phyloP scores from a whole-genome alignment of 2,113 vertebrate genomes.

The Atrichornis clamosus region DNA sequence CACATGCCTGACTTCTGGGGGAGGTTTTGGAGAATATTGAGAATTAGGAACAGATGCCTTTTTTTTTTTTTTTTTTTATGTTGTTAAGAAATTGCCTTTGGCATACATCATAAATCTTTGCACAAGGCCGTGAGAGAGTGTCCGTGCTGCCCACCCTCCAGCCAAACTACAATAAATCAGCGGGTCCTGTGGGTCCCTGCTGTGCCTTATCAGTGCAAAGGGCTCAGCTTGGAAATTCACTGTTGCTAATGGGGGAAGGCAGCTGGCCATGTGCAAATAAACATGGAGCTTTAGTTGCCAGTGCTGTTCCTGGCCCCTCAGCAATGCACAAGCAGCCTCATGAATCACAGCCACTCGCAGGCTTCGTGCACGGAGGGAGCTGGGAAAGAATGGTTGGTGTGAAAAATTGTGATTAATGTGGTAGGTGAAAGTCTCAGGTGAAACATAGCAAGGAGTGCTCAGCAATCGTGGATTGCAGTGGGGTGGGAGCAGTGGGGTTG shows the following conservation, averaged over 20 bases:
- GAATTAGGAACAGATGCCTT: constrained; percentile 18
- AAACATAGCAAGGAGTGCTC: not conserved
- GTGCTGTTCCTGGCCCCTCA: not conserved
- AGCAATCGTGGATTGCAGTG: not conserved
- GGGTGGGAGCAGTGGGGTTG: not conserved
- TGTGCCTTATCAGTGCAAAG: constrained; percentile 5
- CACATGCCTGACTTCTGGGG: not conserved
- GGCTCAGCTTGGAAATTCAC: not conserved
- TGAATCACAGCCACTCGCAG: not conserved
- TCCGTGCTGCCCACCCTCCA: not conserved
- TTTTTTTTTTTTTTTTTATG: too few species aligned
- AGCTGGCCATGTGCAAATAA: not conserved
- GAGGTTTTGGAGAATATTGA: not conserved
- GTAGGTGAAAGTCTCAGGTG: not conserved
- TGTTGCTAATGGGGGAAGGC: constrained; percentile 1
- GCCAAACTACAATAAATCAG: constrained; percentile 22
- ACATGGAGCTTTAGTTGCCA: not conserved
- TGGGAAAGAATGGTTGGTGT: not conserved
- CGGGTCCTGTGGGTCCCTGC: not conserved
- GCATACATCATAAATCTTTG: constrained; percentile 24
- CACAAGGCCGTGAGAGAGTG: constrained; percentile 5
- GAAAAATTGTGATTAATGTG: not conserved
- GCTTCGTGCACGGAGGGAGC: fast-evolving
- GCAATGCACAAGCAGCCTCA: not conserved
- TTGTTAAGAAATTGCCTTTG: not conserved